Base-by-base conservation (phyloP, 2,888 invertebrate genomes). In the Pyrrhosoma nymphula region DNA sequence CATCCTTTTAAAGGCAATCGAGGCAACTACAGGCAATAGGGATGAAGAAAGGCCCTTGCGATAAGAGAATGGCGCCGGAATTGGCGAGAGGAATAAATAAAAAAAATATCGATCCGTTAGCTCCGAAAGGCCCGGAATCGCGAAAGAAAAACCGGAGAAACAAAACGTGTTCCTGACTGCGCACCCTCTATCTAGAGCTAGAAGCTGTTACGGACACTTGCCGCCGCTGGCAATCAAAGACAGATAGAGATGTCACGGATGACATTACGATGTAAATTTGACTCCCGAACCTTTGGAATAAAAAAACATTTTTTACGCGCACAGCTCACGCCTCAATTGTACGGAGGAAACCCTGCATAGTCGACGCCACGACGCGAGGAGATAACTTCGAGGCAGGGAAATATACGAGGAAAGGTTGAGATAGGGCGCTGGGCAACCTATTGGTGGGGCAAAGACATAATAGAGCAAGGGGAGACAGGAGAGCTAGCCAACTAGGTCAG, bases 401-500 rank as follows among this genome's bases (percentile, higher is more conserved):
- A 93, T 93, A 47, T 26, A 93, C 26, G 93, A 35, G 26, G 35
- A n/a, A 26, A 88, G 55, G 26, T 16, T 20, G 89, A 26, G 55
- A 56, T 20, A n/a, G n/a, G 55, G 55, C 2, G 56, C 14, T 47
- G n/a, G 55, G 3, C 26, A 89, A 20, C 26, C 4, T 12, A 89
- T 56, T 26, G 55, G n/a, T 26, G 55, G 89, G 16, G 89, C 8
- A 69, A 26, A 35, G 60, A 14, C 26, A 10, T n/a, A 35, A 30
- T 30, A 35, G 35, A 35, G n/a, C 82, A 14, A 18, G 82, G 26
- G 16, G 82, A 82, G 93, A 69, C 23, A 69, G 39, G 26, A 93
- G 69, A 26, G 47, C 93, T 18, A 69, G 93, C 93, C 93, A 93
- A 93, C 69, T 93, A 69, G 93, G 93, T 93, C 93, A 93, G 69